Evolutionary conservation across 2,888 invertebrate genomes (phyloP), one percentile per base, ranked within the genome.

Genomic region (Macrosiphum euphorbiae): DNA sequence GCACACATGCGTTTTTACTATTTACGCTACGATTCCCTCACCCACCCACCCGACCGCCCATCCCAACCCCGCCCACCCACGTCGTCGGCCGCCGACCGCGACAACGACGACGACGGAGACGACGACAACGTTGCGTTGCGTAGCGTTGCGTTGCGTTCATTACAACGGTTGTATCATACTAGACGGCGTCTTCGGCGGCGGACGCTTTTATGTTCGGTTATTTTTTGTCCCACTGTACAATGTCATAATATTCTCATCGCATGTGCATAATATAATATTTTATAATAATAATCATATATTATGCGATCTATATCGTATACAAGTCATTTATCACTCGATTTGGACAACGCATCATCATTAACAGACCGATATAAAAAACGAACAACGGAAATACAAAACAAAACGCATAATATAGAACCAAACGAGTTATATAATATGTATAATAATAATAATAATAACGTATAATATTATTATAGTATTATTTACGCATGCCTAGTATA

Each of bases 1-100:
- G 35, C 84, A 47, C 92, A 92, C 92, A 92, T 58, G 92, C 92
- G 92, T 92, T 92, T 92, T 88, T 92, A 92, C 92, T 92, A 92
- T 92, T 78, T 92, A 93, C 92, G 92, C 26, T 78, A 78, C 78
- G 35, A 58, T 61, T 10, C 52, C 61, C 11, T 13, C 88, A 1
- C 58, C 26, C 52, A 35, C 50, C 55, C 44, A 8, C 41, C 26
- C 52, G 10, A n/a, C 55, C 28, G 1, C 85, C 41, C 7, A 58
- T 8, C 58, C 7, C 58, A 7, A 58, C 58, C 58, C 58, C 87
- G 50, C 50, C 52, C 87, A 50, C 87, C 78, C 50, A 28, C 35
- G 55, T n/a, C 88, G 35, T 24, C 26, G 85, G 52, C 8, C n/a
- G 52, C n/a, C 67, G 28, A 3, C 55, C 26, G 10, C 84, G 7